Base-by-base conservation (phyloP, 2,888 invertebrate species). In the Pasiphila rectangulata region DNA sequence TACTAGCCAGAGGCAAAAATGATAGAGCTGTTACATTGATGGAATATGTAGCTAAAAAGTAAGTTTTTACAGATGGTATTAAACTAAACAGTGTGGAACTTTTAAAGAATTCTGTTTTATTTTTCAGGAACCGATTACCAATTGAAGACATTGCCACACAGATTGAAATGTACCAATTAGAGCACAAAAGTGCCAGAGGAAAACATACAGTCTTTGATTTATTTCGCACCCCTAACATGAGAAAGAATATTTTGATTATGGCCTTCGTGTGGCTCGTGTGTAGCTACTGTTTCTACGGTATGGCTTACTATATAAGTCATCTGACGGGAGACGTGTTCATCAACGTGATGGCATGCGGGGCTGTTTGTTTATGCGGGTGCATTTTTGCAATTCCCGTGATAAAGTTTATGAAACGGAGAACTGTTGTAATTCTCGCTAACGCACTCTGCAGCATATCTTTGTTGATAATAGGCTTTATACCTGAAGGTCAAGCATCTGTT, bases 191-290 rank as follows among this genome's bases (percentile, higher is more conserved):
- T 54, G 55, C 3, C 3, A 75, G 46, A 51, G 56, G 52, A 32
- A 71, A 61, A 24, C 73, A 75, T 1, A 89, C 79, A 1, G 61
- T 93, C 6, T 6, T 91, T 0, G 94, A 94, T 75, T 79, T 95
- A 30, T 90, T 95, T 54, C 86, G 91, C 9, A 93, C 92, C 0
- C 91, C 92, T 0, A 91, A 92, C 63, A 81, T 95, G 75, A 83
- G 94, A 43, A 75, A 83, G 32, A 93, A 94, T 65, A 93, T 94
- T 1, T 66, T 94, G 4, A 90, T 91, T 29, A 92, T 95, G 79
- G 91, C 92, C 49, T 93, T 93, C 62, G 91, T 91, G 57, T 96
- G 95, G 96, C 83, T 94, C 6, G 93, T 93, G 0, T 93, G 94
- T 49, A 95, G 95, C 30, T 91, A 96, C 49, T 82, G 82, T 57